Evolutionary conservation across 2,888 invertebrate species (phyloP), one percentile per base, ranked within the genome.

Genomic region (Chrysolina oricalcia): DNA sequence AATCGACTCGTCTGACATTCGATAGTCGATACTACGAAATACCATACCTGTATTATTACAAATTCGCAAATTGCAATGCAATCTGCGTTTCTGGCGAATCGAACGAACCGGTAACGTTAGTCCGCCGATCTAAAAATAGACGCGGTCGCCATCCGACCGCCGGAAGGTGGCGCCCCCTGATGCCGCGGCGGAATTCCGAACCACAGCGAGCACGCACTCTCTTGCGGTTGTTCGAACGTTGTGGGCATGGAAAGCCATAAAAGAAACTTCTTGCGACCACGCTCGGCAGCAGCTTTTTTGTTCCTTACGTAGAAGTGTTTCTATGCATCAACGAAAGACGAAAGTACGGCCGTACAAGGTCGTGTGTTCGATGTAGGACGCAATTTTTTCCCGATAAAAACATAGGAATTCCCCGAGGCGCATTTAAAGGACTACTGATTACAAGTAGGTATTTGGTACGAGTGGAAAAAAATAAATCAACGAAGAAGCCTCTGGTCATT

Each of bases 51-150:
- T 59, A 59, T 59, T 59, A 59, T 59, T 59, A 59, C 13, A 59
- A 59, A 59, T 59, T 59, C 35, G 59, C 59, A 59, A 59, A 59
- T 59, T 59, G 59, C 59, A 59, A 59, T 59, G 59, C 59, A 59
- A 35, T 59, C 59, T 62, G 53, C 62, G 70, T 70, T 62, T 69
- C 41, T 72, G 64, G 69, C 69, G 56, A 56, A 67, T 72, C 74
- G 69, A 72, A 76, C 78, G 81, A 82, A 85, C 81, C 83, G 80
- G 85, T 84, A 85, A 83, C 81, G 83, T 83, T 83, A 84, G 72
- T 59, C 70, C 70, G 69, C 66, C 72, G 79, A 81, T 84, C 86
- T 86, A 87, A 83, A 86, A 86, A 87, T 87, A 87, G 86, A 80
- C 77, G 69, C 72, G 72, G 13, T 69, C 67, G 66, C 40, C 53